Conservation (phyloP, 2,888 invertebrate genomes). For the Megalurothrips usitatus region DNA sequence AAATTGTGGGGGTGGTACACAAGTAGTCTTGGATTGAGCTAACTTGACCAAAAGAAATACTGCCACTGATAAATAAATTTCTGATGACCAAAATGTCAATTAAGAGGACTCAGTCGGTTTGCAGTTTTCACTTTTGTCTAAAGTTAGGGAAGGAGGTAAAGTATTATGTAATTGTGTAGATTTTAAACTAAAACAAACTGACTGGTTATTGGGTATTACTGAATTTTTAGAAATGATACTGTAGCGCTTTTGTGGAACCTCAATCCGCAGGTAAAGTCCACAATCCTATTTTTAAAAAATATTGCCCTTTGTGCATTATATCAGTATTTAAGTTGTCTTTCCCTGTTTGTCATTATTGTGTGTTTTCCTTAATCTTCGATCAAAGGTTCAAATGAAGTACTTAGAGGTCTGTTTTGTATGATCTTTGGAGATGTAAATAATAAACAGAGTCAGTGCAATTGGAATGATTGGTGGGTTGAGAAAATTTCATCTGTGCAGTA, state of each 20-base stretch:
- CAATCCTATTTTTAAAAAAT: too few relatives aligned
- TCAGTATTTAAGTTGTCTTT: too few relatives aligned
- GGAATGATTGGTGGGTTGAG: background rate
- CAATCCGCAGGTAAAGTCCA: too few relatives aligned
- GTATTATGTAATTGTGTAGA: background rate
- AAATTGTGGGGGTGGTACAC: background rate
- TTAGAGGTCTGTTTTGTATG: background rate
- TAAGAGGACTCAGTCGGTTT: background rate
- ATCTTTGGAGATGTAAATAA: background rate
- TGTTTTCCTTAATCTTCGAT: too few relatives aligned
- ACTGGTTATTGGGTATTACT: background rate
- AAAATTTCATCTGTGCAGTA: background rate
- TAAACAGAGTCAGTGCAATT: background rate
- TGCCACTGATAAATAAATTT: background rate
- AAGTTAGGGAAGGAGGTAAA: background rate
- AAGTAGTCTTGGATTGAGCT: background rate
- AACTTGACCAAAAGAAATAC: constrained; percentile 3
- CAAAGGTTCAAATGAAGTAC: background rate
- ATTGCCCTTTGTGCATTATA: too few relatives aligned
- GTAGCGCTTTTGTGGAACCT: too few relatives aligned
- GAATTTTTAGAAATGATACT: too few relatives aligned
- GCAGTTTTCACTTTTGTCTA: background rate
- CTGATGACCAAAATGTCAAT: constrained; percentile 16
- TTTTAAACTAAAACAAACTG: background rate
- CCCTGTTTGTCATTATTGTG: too few relatives aligned